Percentiles rank a stretch among this genome's conserved stretches.
Conservation (phyloP, 2,888 invertebrate genomes). For the Xylocampa areola region DNA sequence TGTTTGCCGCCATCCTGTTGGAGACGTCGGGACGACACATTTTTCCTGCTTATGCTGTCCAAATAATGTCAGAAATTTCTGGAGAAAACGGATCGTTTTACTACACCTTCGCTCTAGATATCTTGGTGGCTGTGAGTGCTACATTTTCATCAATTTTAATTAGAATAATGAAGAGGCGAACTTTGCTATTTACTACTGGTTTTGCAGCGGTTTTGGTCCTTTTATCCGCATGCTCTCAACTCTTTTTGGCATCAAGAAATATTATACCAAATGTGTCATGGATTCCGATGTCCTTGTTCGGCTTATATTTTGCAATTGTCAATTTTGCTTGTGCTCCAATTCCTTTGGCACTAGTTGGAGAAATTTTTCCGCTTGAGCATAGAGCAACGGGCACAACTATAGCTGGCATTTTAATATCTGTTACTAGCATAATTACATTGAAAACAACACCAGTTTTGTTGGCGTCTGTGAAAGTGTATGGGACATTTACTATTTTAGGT, state of each 20-base stretch:
- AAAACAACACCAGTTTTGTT: constrained; percentile 56
- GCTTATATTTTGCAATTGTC: constrained; percentile 57
- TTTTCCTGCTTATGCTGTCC: constrained; percentile 65
- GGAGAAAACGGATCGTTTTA: constrained; percentile 52
- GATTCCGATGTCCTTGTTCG: constrained; percentile 58
- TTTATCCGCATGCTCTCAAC: constrained; percentile 49
- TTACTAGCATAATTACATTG: constrained; percentile 42
- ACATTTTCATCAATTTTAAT: constrained; percentile 52
- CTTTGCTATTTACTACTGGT: constrained; percentile 66
- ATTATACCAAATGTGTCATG: constrained; percentile 48
- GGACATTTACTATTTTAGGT: constrained; percentile 64
- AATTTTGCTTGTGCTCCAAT: constrained; percentile 64
- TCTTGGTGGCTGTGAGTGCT: constrained; percentile 57
- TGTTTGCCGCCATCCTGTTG: constrained; percentile 55
- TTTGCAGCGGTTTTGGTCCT: constrained; percentile 53
- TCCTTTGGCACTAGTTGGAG: constrained; percentile 62
- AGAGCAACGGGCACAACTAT: constrained; percentile 56
- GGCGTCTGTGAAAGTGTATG: constrained; percentile 58
- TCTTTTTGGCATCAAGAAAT: constrained; percentile 47
- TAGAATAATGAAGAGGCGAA: constrained; percentile 56
- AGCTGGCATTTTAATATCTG: constrained; percentile 52
- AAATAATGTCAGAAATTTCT: constrained; percentile 63
- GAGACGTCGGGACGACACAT: constrained; percentile 64
- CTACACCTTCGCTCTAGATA: constrained; percentile 63
- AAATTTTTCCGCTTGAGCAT: constrained; percentile 64